Conservation (phyloP, 2,797 vertebrate species). For the Lepilemur septentrionalis region DNA sequence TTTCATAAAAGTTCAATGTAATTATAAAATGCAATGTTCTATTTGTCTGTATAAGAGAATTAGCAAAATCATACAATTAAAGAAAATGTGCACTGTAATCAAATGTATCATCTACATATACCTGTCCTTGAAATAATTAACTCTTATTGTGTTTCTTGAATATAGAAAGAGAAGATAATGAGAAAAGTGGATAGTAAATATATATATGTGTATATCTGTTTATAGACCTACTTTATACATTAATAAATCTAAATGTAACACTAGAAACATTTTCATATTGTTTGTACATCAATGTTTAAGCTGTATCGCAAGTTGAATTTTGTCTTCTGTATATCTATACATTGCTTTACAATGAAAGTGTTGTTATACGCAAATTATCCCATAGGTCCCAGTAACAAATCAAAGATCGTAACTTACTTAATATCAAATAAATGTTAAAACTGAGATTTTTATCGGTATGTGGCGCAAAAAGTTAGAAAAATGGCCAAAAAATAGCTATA, state of each 20-base stretch:
- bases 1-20: background rate
- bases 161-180: background rate
- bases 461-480: slow-evolving; percentile 35
- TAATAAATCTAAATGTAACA: background rate
- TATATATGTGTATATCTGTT: background rate
- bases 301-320: slow-evolving; percentile 55
- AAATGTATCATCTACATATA: background rate
- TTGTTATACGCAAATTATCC: slow-evolving; percentile 53
- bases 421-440: slow-evolving; percentile 55
- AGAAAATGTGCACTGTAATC: background rate
- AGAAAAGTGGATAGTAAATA: background rate
- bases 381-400: background rate
- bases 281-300: slow-evolving; percentile 12
- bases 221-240: background rate
- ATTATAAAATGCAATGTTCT: background rate
- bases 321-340: slow-evolving; percentile 40
- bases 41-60: background rate
- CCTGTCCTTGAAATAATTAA: background rate
- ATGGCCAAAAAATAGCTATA: slow-evolving; percentile 6
- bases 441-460: slow-evolving; percentile 66
- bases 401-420: slow-evolving; percentile 69
- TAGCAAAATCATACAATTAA: background rate
- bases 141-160: background rate
- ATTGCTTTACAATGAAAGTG: slow-evolving; percentile 59
- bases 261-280: background rate